Evolutionary conservation across 2,888 invertebrate species (phyloP).

Genomic region (Drosophila putrida): DNA sequence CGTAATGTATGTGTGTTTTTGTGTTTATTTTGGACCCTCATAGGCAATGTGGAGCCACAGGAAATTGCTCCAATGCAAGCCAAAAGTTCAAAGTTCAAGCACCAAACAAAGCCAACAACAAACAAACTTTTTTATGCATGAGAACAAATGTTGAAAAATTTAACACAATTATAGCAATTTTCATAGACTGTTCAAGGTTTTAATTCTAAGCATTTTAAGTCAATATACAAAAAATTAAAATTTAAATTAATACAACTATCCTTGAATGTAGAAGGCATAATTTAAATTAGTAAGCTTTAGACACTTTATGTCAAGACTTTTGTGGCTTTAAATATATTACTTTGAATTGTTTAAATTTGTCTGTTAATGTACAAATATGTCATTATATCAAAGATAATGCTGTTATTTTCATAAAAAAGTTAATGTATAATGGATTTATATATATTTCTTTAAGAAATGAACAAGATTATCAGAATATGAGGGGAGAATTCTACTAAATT

Average conservation of each 20-base stretch:
- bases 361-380: not conserved
- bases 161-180: slow-evolving; percentile 10
- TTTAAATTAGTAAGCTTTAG: no score
- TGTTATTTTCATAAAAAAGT: no score
- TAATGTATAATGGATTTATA: no score
- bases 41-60: slow-evolving; percentile 43
- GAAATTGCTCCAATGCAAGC: slow-evolving; percentile 37
- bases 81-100: slow-evolving; percentile 76
- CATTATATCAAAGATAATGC: no score
- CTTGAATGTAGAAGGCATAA: no score
- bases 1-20: slow-evolving; percentile 5
- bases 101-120: slow-evolving; percentile 27
- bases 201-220: no score
- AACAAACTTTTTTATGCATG: not conserved
- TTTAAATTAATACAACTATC: no score
- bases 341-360: not conserved
- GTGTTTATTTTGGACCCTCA: slow-evolving; percentile 34
- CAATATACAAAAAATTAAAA: no score
- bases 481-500: no score
- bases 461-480: no score
- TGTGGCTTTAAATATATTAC: not conserved
- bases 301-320: not conserved
- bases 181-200: not conserved
- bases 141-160: slow-evolving; percentile 5
- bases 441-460: no score